Percentiles rank a stretch among this genome's conserved stretches.
These are phyloP conservation scores for Karalla daura DNA, from an alignment of 2,797 vertebrate genomes.

Conservation along the genomic window DNA sequence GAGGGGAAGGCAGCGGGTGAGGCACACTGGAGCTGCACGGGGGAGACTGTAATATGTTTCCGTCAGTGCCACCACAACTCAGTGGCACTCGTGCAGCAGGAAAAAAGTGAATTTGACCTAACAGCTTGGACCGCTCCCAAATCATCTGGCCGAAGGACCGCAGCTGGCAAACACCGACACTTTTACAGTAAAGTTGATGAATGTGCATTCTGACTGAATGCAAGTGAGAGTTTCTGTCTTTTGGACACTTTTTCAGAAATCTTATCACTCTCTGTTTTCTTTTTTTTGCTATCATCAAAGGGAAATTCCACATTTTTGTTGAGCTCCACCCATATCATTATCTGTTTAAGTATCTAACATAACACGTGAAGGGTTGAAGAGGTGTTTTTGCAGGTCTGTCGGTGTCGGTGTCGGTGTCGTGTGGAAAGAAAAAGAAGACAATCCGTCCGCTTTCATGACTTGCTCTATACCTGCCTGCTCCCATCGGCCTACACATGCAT, in stretches of 20 bases:
- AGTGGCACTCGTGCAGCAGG: conserved; percentile 15
- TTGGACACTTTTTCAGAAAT: neutral
- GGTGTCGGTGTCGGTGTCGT: neutral
- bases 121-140: neutral
- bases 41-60: conserved; percentile 16
- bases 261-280: neutral
- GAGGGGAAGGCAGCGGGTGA: conserved; percentile 42
- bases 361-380: neutral
- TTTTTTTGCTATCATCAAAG: neutral
- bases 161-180: neutral
- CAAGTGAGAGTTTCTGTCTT: neutral
- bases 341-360: neutral
- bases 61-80: conserved; percentile 33
- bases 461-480: too few species aligned
- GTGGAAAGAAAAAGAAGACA: too few species aligned
- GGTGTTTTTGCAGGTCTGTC: neutral
- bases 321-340: conserved; percentile 5
- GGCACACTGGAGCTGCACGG: neutral
- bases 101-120: neutral
- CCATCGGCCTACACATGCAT: too few species aligned
- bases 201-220: neutral
- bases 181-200: neutral
- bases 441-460: too few species aligned
- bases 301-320: neutral
- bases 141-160: neutral